Evolutionary conservation across 2,113 vertebrate genomes (phyloP).

Genomic region (Cercocebus atys): DNA sequence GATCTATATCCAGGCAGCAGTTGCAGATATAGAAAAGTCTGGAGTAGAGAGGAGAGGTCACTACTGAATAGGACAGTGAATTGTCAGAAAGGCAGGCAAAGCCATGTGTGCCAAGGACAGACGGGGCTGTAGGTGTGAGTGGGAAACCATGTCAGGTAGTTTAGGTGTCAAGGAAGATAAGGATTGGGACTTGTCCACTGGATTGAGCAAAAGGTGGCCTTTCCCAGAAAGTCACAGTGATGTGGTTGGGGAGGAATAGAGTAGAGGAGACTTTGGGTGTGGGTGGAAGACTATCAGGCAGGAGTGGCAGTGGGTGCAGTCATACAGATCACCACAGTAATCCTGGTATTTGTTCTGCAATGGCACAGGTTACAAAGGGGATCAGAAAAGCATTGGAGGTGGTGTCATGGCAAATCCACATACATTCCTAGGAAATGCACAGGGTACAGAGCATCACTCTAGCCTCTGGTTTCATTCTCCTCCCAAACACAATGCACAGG

Average conservation of each 20-base stretch:
- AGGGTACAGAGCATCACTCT: neutral
- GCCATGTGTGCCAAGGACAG: neutral
- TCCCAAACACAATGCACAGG: neutral
- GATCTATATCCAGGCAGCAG: neutral
- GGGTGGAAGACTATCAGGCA: neutral
- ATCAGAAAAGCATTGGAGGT: neutral
- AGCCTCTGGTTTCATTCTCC: neutral
- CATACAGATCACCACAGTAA: neutral
- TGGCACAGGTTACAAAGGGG: neutral
- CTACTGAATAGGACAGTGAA: neutral
- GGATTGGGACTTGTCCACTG: neutral
- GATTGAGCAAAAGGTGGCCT: neutral
- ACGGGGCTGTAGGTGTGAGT: neutral
- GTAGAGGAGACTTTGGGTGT: neutral
- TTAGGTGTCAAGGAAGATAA: neutral
- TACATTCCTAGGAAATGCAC: neutral
- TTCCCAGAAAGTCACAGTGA: neutral
- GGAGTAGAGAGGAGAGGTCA: neutral
- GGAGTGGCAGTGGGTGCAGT: neutral
- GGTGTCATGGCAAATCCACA: neutral
- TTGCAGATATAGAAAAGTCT: neutral
- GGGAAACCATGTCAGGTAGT: fast-evolving
- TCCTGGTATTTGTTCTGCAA: neutral
- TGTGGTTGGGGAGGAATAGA: too few relatives aligned
- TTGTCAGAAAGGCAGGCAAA: neutral